Evolutionary conservation across 2,113 vertebrate genomes (phyloP).

Genomic region (Columba janthina): DNA sequence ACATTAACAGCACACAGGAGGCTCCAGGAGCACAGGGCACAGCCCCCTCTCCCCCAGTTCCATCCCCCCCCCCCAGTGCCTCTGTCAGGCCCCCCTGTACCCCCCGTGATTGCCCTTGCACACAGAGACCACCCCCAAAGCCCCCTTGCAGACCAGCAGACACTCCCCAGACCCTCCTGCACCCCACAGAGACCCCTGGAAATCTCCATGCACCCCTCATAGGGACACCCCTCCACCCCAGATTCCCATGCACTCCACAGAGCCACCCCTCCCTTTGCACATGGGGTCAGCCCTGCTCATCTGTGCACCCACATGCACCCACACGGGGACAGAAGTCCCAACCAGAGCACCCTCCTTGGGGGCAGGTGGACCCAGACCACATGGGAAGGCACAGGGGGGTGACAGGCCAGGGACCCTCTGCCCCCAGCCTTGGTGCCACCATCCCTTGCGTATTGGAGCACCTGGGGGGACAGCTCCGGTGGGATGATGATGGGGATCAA

Average conservation of each 20-base stretch:
- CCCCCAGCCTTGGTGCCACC: neutral
- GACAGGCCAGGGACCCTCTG: neutral
- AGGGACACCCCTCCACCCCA: too few relatives aligned
- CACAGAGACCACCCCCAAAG: neutral
- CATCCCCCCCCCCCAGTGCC: too few relatives aligned
- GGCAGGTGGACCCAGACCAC: rapidly evolving
- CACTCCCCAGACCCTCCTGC: neutral
- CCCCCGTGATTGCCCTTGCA: too few relatives aligned
- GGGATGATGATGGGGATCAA: rapidly evolving
- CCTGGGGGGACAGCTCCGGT: neutral
- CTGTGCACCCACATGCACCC: too few relatives aligned
- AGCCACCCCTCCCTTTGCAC: neutral
- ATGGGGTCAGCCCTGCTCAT: neutral
- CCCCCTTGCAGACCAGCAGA: neutral
- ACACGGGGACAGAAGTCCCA: too few relatives aligned
- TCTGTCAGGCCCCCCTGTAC: too few relatives aligned
- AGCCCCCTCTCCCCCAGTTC: rapidly evolving
- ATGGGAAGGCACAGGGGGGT: neutral
- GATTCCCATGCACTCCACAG: neutral
- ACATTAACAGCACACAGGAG: neutral
- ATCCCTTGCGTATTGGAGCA: rapidly evolving
- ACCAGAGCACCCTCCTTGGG: neutral
- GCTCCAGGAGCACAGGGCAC: neutral
- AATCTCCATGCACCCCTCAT: neutral
- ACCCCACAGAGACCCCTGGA: neutral